These are phyloP conservation scores for Teinopalpus imperialis DNA, from an alignment of 2,888 invertebrate genomes.

Conservation along the genomic window DNA sequence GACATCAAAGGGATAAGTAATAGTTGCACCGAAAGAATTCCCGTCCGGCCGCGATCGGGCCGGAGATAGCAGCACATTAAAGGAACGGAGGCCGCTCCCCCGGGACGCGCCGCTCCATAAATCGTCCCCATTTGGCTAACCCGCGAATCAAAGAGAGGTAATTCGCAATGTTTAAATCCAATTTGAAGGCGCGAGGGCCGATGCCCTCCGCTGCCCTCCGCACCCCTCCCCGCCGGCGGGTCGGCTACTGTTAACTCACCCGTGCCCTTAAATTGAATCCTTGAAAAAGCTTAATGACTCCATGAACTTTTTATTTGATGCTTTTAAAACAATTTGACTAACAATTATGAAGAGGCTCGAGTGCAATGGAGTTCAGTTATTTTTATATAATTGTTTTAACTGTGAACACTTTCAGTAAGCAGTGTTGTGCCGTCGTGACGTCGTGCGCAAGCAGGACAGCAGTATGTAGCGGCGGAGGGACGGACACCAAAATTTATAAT, in stretches of 20 bases:
- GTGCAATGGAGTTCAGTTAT: too few relatives aligned
- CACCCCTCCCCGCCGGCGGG: constrained; percentile 27
- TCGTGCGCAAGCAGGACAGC: too few relatives aligned
- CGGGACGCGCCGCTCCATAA: constrained; percentile 58
- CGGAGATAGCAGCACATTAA: constrained; percentile 72
- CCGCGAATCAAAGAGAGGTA: constrained; percentile 77
- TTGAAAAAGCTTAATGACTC: constrained; percentile 12
- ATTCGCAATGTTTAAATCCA: constrained; percentile 78
- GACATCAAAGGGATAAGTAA: constrained; percentile 41
- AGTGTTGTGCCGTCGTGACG: too few relatives aligned
- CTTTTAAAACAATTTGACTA: constrained; percentile 56
- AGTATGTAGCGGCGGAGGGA: too few relatives aligned
- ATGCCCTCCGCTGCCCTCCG: constrained; percentile 13
- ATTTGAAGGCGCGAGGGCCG: constrained; percentile 49
- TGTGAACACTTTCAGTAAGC: too few relatives aligned
- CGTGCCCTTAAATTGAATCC: constrained; percentile 24
- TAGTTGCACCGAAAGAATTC: constrained; percentile 36
- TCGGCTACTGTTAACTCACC: constrained; percentile 17
- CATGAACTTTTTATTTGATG: constrained; percentile 42
- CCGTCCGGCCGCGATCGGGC: constrained; percentile 48
- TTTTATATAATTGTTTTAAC: too few relatives aligned
- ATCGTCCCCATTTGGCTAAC: constrained; percentile 75
- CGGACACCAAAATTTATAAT: too few relatives aligned
- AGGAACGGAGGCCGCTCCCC: constrained; percentile 42
- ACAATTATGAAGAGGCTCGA: too few relatives aligned